Evolutionary conservation across 37 sponge, comb jelly and placozoan genomes (phyloP).

Genomic region (Bolinopsis microptera): DNA sequence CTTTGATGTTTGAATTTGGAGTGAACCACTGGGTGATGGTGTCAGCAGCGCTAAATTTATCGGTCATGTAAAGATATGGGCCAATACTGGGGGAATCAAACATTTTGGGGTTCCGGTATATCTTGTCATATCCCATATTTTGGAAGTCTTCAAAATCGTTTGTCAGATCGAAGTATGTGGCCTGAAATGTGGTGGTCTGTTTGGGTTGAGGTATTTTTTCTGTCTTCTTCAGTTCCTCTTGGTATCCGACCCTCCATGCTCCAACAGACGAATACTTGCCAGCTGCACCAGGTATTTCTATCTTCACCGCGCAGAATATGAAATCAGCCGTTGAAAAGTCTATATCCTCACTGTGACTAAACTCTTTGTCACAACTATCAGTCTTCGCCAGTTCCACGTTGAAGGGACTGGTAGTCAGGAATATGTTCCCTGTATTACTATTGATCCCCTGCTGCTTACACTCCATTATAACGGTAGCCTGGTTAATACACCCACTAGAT

Average conservation of each 20-base stretch:
- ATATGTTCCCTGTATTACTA: too few species aligned
- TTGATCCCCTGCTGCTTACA: background rate
- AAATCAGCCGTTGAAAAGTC: constrained; percentile 22
- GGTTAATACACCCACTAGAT: background rate
- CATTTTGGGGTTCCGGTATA: constrained; percentile 26
- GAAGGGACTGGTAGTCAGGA: background rate
- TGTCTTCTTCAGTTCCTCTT: background rate
- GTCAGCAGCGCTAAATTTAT: background rate
- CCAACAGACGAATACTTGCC: background rate
- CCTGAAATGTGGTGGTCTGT: background rate
- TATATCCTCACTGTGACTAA: background rate
- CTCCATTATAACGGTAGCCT: background rate
- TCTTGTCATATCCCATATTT: constrained; percentile 45
- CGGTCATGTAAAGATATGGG: constrained; percentile 15
- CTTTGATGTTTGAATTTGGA: background rate
- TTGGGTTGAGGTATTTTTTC: background rate
- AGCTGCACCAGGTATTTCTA: background rate
- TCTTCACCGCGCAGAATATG: constrained; percentile 13
- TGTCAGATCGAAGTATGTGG: constrained; percentile 45
- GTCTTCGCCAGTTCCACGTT: background rate
- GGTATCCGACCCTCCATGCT: constrained; percentile 31
- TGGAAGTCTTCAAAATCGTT: constrained; percentile 58
- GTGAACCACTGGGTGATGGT: constrained; percentile 62
- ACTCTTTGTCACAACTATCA: background rate
- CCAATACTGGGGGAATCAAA: constrained; percentile 31